These are phyloP conservation scores for Hydractinia echinata DNA, from an alignment of 30 jellyfish, hydroid and myxozoan genomes.

Conservation along the genomic window DNA sequence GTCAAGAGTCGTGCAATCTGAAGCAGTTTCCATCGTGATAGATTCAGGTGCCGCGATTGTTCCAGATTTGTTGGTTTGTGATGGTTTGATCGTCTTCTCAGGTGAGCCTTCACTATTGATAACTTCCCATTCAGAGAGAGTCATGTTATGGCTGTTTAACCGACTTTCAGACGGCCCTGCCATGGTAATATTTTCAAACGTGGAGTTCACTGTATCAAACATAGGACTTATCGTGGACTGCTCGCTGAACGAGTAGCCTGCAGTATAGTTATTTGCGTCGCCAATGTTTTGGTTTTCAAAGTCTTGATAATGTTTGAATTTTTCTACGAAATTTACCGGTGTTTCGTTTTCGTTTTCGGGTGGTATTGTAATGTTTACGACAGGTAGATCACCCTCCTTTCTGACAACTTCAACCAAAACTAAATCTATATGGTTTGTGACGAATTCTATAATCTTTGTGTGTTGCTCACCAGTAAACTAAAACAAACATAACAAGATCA, in stretches of 20 bases:
- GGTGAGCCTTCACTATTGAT: slow-evolving; percentile 1
- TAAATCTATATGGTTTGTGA: neutral
- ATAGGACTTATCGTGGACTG: neutral
- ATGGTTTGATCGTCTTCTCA: neutral
- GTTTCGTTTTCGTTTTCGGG: neutral
- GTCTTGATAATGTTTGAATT: neutral
- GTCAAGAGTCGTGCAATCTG: neutral
- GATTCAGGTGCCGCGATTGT: neutral
- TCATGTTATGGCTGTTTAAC: neutral
- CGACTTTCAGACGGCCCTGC: neutral
- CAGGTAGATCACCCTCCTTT: slow-evolving; percentile 5
- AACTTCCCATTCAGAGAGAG: slow-evolving; percentile 1
- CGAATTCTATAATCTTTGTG: slow-evolving; percentile 8
- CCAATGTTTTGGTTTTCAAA: neutral
- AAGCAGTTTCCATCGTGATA: neutral
- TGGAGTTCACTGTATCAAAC: neutral
- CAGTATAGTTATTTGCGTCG: neutral
- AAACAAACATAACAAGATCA: neutral
- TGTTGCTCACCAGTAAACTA: neutral
- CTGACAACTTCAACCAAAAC: neutral
- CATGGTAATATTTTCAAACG: slow-evolving; percentile 3
- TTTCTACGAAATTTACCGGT: neutral
- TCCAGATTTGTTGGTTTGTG: neutral
- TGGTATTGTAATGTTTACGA: neutral
- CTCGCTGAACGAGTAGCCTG: neutral